These are phyloP conservation scores for Ceyx melanurus DNA, from an alignment of 2,113 vertebrate species.

Conservation along the genomic window DNA sequence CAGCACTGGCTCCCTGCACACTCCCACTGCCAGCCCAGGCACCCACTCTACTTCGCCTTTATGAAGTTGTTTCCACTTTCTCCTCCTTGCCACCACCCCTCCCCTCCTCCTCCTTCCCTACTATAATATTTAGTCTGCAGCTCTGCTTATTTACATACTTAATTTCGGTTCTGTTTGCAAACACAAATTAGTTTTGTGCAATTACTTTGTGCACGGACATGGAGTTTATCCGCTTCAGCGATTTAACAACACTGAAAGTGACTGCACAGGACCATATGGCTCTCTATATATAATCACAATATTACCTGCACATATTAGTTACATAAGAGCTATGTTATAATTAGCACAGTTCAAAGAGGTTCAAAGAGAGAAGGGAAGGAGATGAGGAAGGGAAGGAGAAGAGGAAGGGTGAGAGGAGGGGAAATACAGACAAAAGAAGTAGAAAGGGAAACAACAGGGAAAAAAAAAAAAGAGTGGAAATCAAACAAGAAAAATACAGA, in stretches of 20 bases:
- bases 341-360: constrained; percentile 38
- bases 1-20: constrained; percentile 9
- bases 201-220: constrained; percentile 77
- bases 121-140: constrained; percentile 74
- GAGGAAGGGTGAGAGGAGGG: background rate
- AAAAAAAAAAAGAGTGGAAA: background rate
- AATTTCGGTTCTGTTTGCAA: constrained; percentile 79
- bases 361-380: background rate
- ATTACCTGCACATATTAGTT: constrained; percentile 79
- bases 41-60: background rate
- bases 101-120: background rate
- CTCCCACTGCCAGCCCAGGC: background rate
- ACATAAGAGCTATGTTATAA: constrained; percentile 70
- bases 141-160: constrained; percentile 79
- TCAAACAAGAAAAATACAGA: too few species aligned
- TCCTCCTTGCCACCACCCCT: background rate
- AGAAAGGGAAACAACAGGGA: too few species aligned
- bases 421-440: too few species aligned
- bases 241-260: constrained; percentile 62
- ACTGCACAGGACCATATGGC: constrained; percentile 72
- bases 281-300: constrained; percentile 74
- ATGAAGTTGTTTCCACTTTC: constrained; percentile 47
- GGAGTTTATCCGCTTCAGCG: constrained; percentile 69
- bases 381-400: background rate
- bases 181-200: constrained; percentile 81